Evolutionary conservation across 2,888 invertebrate species (phyloP).

Genomic region (Agonopterix heracliana): DNA sequence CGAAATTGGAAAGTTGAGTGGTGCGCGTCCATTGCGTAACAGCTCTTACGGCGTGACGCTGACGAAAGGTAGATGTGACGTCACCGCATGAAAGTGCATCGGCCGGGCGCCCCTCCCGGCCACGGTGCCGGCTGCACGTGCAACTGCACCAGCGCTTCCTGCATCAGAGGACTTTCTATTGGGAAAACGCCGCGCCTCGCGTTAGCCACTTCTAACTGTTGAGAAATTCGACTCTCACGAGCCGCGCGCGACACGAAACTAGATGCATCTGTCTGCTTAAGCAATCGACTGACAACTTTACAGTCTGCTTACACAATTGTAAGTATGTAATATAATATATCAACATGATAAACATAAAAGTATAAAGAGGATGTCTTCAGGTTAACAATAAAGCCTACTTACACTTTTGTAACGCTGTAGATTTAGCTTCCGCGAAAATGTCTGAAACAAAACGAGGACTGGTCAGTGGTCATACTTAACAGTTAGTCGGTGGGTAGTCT

Average conservation of each 20-base stretch:
- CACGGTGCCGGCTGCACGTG: constrained; percentile 33
- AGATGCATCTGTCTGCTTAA: constrained; percentile 69
- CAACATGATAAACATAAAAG: not conserved
- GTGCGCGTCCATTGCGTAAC: constrained; percentile 69
- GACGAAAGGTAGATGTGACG: constrained; percentile 70
- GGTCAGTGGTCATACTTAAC: too few relatives aligned
- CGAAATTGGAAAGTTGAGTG: constrained; percentile 75
- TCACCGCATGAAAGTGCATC: constrained; percentile 74
- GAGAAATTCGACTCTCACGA: constrained; percentile 66
- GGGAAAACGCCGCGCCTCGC: constrained; percentile 55
- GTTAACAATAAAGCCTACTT: constrained; percentile 28
- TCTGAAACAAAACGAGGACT: not conserved
- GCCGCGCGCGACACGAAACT: constrained; percentile 43
- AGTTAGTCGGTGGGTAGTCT: too few relatives aligned
- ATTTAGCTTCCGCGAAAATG: not conserved
- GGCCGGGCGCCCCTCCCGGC: constrained; percentile 55
- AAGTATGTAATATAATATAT: constrained; percentile 18
- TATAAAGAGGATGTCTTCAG: too few relatives aligned
- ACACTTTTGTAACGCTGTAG: constrained; percentile 46
- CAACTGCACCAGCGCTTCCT: constrained; percentile 55
- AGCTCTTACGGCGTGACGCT: constrained; percentile 70
- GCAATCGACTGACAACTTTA: constrained; percentile 46
- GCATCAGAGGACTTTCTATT: constrained; percentile 71
- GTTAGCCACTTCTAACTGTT: constrained; percentile 44
- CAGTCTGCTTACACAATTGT: constrained; percentile 54